Evolutionary conservation across 1,140 invertebrate species (phyloP).

Genomic region (Thrips palmi): DNA sequence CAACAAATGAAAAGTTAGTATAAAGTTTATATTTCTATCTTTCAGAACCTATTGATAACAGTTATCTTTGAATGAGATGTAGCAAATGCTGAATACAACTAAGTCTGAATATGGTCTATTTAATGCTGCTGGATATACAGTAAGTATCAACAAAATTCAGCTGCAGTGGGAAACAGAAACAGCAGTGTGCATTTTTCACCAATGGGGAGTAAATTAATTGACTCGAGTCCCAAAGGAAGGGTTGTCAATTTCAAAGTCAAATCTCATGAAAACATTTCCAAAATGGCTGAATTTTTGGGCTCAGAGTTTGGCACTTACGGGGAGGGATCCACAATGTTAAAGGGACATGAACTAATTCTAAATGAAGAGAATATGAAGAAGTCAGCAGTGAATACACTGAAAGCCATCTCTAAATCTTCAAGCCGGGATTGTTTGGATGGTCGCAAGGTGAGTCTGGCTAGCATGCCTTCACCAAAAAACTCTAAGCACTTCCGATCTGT

Average conservation of each 20-base stretch:
- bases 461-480: constrained; percentile 3
- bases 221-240: background rate
- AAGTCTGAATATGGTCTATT: background rate
- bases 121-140: too few species aligned
- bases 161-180: too few species aligned
- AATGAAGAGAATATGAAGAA: constrained; percentile 8
- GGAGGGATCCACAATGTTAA: constrained; percentile 13
- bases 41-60: background rate
- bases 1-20: constrained; percentile 15
- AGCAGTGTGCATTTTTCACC: background rate
- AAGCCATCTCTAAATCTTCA: too few species aligned
- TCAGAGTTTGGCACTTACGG: constrained; percentile 11
- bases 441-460: constrained; percentile 4
- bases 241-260: background rate
- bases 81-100: background rate
- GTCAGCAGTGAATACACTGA: too few species aligned
- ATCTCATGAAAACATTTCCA: constrained; percentile 6
- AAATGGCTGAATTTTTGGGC: constrained; percentile 6
- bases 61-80: background rate
- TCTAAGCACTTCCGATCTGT: constrained; percentile 11
- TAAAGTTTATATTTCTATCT: constrained; percentile 4
- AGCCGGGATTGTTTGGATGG: too few species aligned
- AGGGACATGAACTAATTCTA: constrained; percentile 1
- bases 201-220: constrained; percentile 1
- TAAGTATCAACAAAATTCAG: too few species aligned